Evolutionary conservation across 2,113 vertebrate species (phyloP).

Genomic region (Eretmochelys imbricata): DNA sequence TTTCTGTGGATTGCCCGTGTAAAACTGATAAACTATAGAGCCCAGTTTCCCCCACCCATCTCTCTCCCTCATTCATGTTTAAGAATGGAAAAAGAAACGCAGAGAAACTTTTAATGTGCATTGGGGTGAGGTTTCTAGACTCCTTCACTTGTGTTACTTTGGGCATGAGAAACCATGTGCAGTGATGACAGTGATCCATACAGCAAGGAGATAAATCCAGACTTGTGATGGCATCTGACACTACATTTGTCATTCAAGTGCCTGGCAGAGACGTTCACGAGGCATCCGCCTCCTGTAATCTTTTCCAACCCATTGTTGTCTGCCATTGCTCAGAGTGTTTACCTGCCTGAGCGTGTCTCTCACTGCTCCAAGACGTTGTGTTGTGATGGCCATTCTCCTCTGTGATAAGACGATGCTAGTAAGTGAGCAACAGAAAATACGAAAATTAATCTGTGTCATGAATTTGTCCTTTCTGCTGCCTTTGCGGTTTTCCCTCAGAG

Average conservation of each 20-base stretch:
- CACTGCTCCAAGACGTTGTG: not conserved
- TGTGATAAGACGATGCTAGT: not conserved
- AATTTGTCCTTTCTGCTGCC: no score
- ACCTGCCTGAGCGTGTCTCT: not conserved
- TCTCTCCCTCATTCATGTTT: not conserved
- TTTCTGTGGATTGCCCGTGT: not conserved
- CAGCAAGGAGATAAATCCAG: constrained; percentile 13
- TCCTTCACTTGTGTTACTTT: not conserved
- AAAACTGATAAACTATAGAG: no score
- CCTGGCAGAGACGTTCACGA: constrained; percentile 9
- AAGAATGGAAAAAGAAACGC: not conserved
- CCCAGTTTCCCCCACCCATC: no score
- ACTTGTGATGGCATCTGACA: constrained; percentile 23
- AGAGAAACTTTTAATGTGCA: not conserved
- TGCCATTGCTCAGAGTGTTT: constrained; percentile 6
- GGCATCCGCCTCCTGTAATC: constrained; percentile 24
- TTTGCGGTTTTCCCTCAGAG: not conserved
- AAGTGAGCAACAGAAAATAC: not conserved
- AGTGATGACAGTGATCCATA: not conserved
- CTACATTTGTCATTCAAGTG: not conserved
- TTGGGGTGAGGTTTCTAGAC: not conserved
- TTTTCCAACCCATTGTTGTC: constrained; percentile 32
- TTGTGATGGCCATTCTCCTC: not conserved
- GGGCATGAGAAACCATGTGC: not conserved
- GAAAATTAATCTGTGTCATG: not conserved